Conservation (phyloP, 1,140 invertebrate genomes). For the Macrosteles quadrilineatus region DNA sequence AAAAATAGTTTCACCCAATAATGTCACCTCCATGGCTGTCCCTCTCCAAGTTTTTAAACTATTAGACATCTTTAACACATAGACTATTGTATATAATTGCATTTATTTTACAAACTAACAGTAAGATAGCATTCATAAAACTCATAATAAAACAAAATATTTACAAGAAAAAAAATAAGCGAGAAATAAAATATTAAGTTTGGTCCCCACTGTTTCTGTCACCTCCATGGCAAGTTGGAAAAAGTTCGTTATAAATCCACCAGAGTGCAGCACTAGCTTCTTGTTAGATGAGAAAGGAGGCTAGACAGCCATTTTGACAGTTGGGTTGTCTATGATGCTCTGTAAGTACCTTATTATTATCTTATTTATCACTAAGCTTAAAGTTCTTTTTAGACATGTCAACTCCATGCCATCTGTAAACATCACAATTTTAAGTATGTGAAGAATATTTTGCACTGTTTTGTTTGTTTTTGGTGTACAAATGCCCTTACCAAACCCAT, state of each 20-base stretch:
- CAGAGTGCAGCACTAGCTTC: not conserved
- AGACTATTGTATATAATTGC: not conserved
- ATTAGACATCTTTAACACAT: not conserved
- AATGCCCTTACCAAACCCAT: not conserved
- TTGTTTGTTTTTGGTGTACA: not conserved
- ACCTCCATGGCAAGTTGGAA: not conserved
- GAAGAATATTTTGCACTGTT: not conserved
- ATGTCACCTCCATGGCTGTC: not conserved
- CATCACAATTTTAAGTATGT: not conserved
- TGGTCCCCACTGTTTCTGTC: not conserved
- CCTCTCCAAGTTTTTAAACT: not conserved
- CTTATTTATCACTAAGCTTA: not conserved
- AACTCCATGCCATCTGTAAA: constrained; percentile 1
- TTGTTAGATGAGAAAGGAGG: not conserved
- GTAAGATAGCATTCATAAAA: not conserved
- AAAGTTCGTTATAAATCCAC: not conserved
- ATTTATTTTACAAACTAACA: not conserved
- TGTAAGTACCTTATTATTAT: not conserved
- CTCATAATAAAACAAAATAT: not conserved
- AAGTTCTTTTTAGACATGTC: constrained; percentile 4
- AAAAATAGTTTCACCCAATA: not conserved
- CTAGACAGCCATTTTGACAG: not conserved
- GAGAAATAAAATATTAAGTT: not conserved
- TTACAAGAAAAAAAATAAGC: not conserved
- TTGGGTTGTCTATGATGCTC: not conserved